phyloP scores from a whole-genome alignment of 2,113 vertebrate genomes.

The Xenopus laevis region DNA sequence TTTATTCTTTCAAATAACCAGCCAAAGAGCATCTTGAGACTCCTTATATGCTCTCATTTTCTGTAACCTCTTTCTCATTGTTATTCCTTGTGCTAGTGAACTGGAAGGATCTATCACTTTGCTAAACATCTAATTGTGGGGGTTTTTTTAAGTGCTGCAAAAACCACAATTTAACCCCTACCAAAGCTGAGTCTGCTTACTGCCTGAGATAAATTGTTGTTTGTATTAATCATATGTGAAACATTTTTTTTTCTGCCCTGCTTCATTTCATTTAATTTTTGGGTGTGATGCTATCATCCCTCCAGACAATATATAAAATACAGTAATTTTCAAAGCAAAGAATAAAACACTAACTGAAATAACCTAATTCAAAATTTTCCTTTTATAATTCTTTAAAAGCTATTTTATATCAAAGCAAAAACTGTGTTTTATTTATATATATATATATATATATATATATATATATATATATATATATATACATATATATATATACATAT shows the following conservation, averaged over 20 bases:
- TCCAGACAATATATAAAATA: no score
- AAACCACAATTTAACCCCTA: constrained; percentile 20
- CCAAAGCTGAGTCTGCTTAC: constrained; percentile 43
- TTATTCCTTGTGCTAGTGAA: constrained; percentile 17
- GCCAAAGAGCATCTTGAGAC: background rate
- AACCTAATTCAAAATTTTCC: no score
- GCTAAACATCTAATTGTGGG: constrained; percentile 25
- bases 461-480: no score
- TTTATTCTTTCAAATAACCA: background rate
- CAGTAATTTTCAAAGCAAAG: no score
- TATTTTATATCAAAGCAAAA: no score
- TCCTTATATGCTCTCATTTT: constrained; percentile 8
- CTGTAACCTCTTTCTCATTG: constrained; percentile 13
- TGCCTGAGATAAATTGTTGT: constrained; percentile 33
- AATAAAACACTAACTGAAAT: no score
- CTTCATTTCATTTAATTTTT: constrained; percentile 20
- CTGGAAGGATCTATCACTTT: constrained; percentile 36
- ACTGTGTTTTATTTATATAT: no score
- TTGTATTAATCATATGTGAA: constrained; percentile 50
- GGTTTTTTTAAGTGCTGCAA: constrained; percentile 12
- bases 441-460: no score
- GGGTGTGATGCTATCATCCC: no score
- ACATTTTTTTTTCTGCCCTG: constrained; percentile 47
- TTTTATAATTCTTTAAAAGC: no score
- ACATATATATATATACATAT: no score